Evolutionary conservation across 1,140 invertebrate genomes (phyloP).

Genomic region (Andricus grossulariae): DNA sequence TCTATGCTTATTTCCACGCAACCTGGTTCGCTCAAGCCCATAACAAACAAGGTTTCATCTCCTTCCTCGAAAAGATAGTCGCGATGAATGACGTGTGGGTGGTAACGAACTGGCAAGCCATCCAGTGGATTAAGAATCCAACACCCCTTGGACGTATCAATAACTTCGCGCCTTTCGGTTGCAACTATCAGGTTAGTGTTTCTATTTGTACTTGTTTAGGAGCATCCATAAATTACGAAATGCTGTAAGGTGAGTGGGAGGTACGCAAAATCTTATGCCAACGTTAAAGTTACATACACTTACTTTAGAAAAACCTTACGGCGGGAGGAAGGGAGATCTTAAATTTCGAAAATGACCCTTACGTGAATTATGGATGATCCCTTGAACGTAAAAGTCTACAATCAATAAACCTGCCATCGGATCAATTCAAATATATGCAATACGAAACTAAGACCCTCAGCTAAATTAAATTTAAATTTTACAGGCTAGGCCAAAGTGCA

Average conservation of each 20-base stretch:
- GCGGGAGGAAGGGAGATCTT: no score
- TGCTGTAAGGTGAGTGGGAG: no score
- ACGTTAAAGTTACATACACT: no score
- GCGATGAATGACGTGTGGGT: conserved; percentile 94
- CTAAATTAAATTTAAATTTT: conserved; percentile 34
- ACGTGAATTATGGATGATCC: no score
- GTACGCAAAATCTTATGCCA: no score
- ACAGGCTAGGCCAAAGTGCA: conserved; percentile 92
- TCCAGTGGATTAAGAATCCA: conserved; percentile 95
- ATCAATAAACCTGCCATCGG: conserved; percentile 9
- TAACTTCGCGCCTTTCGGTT: conserved; percentile 91
- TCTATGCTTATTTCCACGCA: conserved; percentile 94
- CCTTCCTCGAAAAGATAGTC: conserved; percentile 92
- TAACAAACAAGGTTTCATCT: conserved; percentile 95
- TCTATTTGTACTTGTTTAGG: no score
- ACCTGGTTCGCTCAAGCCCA: conserved; percentile 97
- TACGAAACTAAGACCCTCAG: conserved; percentile 11
- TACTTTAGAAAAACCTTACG: no score
- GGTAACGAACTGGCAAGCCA: conserved; percentile 93
- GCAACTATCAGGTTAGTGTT: conserved; percentile 85
- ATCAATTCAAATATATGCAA: neutral
- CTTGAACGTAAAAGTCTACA: neutral
- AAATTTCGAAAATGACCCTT: no score
- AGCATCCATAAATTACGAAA: no score
- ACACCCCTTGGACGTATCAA: conserved; percentile 87